phyloP scores from a whole-genome alignment of 2,888 invertebrate genomes.

The Clostera curtula region DNA sequence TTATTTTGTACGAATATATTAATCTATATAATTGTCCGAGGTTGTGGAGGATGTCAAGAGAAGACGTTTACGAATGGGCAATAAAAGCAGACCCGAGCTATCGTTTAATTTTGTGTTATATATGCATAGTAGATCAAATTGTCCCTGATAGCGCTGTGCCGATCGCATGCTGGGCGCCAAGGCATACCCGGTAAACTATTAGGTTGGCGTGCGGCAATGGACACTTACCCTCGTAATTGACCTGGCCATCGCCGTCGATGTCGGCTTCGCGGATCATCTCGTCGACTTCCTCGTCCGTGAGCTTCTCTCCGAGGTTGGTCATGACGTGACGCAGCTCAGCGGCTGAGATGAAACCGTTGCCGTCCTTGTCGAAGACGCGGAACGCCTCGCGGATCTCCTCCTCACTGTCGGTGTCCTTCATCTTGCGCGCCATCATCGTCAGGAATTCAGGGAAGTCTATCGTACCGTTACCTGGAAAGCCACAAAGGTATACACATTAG shows the following conservation, averaged over 20 bases:
- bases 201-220: conserved; percentile 3
- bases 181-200: too few relatives aligned
- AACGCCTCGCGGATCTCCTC: conserved; percentile 99
- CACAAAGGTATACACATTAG: conserved; percentile 7
- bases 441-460: conserved; percentile 99
- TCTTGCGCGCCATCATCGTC: conserved; percentile 99
- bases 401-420: conserved; percentile 99
- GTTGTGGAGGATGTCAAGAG: too few relatives aligned
- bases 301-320: conserved; percentile 99
- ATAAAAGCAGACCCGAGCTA: too few relatives aligned
- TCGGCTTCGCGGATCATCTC: conserved; percentile 99
- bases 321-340: conserved; percentile 99
- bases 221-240: conserved; percentile 93
- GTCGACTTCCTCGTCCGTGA: conserved; percentile 99
- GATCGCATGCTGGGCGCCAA: too few relatives aligned
- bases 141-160: too few relatives aligned
- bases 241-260: conserved; percentile 99
- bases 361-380: conserved; percentile 99
- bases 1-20: too few relatives aligned
- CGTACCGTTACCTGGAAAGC: conserved; percentile 93
- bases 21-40: too few relatives aligned
- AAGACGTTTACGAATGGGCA: too few relatives aligned
- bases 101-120: too few relatives aligned
- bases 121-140: too few relatives aligned
- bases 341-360: conserved; percentile 98